Evolutionary conservation across 1,140 invertebrate species (phyloP).

Genomic region (Drosophila saltans): DNA sequence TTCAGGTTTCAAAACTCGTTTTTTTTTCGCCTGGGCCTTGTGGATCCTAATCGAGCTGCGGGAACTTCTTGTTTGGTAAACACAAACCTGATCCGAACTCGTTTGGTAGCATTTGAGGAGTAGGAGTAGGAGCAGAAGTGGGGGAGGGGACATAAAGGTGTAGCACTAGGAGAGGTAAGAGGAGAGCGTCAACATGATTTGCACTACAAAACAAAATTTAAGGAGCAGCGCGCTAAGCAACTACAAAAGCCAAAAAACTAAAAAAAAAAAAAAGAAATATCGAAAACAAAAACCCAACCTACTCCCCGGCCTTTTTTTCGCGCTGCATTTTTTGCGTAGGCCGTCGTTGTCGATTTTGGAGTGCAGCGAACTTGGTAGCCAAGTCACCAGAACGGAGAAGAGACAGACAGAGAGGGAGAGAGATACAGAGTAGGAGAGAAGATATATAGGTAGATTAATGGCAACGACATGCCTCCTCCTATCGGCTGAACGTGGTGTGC

Average conservation of each 20-base stretch:
- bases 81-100: conserved; percentile 72
- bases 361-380: conserved; percentile 77
- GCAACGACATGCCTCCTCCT: conserved; percentile 5
- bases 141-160: neutral
- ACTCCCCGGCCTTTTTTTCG: conserved; percentile 67
- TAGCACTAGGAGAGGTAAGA: neutral
- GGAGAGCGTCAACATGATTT: conserved; percentile 74
- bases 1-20: conserved; percentile 18
- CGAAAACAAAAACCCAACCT: conserved; percentile 5
- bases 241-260: neutral
- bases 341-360: conserved; percentile 33
- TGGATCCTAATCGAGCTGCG: conserved; percentile 56
- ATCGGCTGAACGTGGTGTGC: conserved; percentile 43
- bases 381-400: conserved; percentile 30
- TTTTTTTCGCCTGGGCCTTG: conserved; percentile 12
- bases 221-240: conserved; percentile 61
- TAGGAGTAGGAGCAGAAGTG: conserved; percentile 14
- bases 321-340: conserved; percentile 80
- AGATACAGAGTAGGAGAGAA: neutral
- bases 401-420: neutral
- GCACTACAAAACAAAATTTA: conserved; percentile 77
- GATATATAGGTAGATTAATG: conserved; percentile 17
- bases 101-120: conserved; percentile 73
- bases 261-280: no score
- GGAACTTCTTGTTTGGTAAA: conserved; percentile 60